Evolutionary conservation across 2,797 vertebrate species (phyloP), one percentile per base, ranked within the genome.

Genomic region (Danio kyathit): DNA sequence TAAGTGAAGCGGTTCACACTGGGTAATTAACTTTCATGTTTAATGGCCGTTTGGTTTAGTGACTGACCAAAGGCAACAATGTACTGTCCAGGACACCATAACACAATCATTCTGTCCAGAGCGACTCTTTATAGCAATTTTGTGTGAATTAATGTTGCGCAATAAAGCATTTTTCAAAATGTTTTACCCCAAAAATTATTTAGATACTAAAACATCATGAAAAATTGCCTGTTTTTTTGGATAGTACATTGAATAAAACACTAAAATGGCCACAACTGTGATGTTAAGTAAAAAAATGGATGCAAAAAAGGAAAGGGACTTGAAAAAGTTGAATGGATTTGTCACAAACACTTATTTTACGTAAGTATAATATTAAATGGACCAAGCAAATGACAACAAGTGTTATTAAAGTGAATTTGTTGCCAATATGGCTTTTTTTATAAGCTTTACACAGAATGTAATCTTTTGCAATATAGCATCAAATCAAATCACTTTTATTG

Each of bases 1-100:
- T 82, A 84, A 84, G 85, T 21, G 48, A 82, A 76, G 85, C 12
- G 81, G 43, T 85, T 86, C 82, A 88, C 86, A 70, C 72, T 72
- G 60, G 86, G 86, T 89, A 91, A 93, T 93, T 89, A 91, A 85
- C 87, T 85, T 79, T 84, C 74, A 70, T 46, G n/a, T 19, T 43
- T 57, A 52, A 14, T 13, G 16, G 17, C 13, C 19, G 11, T 66
- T 76, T 29, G 49, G 17, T 56, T 44, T 61, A n/a, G 56, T 60
- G 13, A 48, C 29, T 70, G 67, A 48, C 56, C 17, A 0, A 44
- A 59, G 41, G 16, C 16, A n/a, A 29, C 19, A 11, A 7, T 16
- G 5, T 60, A 10, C 40, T 44, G 12, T 44, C 66, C 16, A 8
- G 29, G 14, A 41, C 40, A 21, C 12, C 12, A 5, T 43, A 14